A percentile compares a stretch with the other conserved stretches of the same genome.
Conservation (phyloP, 2,797 vertebrate genomes). For the Bradypus variegatus region DNA sequence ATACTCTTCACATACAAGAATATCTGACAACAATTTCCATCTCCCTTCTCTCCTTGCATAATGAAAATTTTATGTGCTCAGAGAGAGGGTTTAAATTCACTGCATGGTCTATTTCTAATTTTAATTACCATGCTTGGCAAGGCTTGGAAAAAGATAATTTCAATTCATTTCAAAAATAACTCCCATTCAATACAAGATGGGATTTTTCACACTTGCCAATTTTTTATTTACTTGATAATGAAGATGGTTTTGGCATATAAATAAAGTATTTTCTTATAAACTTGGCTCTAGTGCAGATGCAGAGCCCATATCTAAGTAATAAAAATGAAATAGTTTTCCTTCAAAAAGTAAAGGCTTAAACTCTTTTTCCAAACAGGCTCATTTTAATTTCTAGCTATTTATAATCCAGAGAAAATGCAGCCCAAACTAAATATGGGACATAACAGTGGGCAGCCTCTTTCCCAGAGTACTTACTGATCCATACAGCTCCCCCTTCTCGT, state of each 20-base stretch:
- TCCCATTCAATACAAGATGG: slow-evolving; percentile 53
- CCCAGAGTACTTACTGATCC: slow-evolving; percentile 88
- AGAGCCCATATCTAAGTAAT: slow-evolving; percentile 5
- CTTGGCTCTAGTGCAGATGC: slow-evolving; percentile 5
- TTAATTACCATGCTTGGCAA: slow-evolving; percentile 61
- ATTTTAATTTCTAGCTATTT: neutral
- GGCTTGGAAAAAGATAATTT: slow-evolving; percentile 43
- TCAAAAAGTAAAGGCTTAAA: slow-evolving; percentile 3
- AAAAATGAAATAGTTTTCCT: slow-evolving; percentile 31
- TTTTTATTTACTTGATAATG: slow-evolving; percentile 54
- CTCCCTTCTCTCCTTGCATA: slow-evolving; percentile 26
- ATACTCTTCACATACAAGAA: slow-evolving; percentile 16
- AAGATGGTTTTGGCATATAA: slow-evolving; percentile 41
- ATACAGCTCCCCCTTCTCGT: slow-evolving; percentile 91
- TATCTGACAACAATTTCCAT: slow-evolving; percentile 37
- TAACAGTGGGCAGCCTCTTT: neutral
- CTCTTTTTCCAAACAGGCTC: neutral
- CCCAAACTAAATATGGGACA: neutral
- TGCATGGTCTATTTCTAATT: slow-evolving; percentile 55
- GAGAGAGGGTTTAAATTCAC: slow-evolving; percentile 39
- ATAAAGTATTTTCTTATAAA: slow-evolving; percentile 42
- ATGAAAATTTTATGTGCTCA: slow-evolving; percentile 36
- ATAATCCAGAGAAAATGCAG: neutral
- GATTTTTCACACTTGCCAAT: slow-evolving; percentile 50
- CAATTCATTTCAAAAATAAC: slow-evolving; percentile 61